A percentile compares a stretch with the other conserved stretches of the same genome.
phyloP scores from a whole-genome alignment of 2,797 vertebrate genomes.

The Hippoglossus hippoglossus region DNA sequence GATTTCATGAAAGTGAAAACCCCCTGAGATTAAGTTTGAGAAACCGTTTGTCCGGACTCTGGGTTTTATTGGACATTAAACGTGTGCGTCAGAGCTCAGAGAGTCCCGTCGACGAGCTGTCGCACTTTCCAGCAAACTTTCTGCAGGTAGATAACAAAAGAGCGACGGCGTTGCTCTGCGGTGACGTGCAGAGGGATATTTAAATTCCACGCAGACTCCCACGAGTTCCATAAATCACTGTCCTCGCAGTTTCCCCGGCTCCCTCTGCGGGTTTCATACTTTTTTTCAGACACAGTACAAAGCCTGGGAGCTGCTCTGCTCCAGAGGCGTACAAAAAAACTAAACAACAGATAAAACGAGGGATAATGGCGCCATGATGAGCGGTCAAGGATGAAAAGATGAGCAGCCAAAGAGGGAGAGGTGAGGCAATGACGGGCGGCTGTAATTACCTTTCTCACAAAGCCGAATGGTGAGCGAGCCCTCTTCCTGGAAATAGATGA shows the following conservation, averaged over 20 bases:
- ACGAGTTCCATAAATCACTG: slow-evolving; percentile 5
- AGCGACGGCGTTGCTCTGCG: background rate
- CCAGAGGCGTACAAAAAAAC: background rate
- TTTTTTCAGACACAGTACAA: slow-evolving; percentile 8
- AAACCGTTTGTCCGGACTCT: slow-evolving; percentile 21
- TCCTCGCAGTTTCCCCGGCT: slow-evolving; percentile 1
- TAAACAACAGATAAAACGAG: slow-evolving; percentile 14
- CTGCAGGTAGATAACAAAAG: slow-evolving; percentile 6
- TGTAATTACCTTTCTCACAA: slow-evolving; percentile 94
- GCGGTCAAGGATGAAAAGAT: slow-evolving; percentile 33
- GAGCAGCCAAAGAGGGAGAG: background rate
- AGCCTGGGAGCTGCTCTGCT: slow-evolving; percentile 7
- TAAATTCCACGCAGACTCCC: slow-evolving; percentile 32
- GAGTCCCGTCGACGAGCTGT: slow-evolving; percentile 2
- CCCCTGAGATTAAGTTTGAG: slow-evolving; percentile 31
- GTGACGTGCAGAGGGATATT: slow-evolving; percentile 32
- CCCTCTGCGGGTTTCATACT: slow-evolving; percentile 9
- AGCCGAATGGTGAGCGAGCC: slow-evolving; percentile 94
- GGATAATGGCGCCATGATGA: slow-evolving; percentile 38
- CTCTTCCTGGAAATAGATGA: slow-evolving; percentile 98
- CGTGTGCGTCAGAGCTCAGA: slow-evolving; percentile 28
- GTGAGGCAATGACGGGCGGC: slow-evolving; percentile 41
- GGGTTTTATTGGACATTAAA: slow-evolving; percentile 46
- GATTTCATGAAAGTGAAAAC: slow-evolving; percentile 38
- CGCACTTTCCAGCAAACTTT: slow-evolving; percentile 1